These are phyloP conservation scores for Vireo griseus DNA, from an alignment of 2,797 vertebrate genomes.

Conservation along the genomic window DNA sequence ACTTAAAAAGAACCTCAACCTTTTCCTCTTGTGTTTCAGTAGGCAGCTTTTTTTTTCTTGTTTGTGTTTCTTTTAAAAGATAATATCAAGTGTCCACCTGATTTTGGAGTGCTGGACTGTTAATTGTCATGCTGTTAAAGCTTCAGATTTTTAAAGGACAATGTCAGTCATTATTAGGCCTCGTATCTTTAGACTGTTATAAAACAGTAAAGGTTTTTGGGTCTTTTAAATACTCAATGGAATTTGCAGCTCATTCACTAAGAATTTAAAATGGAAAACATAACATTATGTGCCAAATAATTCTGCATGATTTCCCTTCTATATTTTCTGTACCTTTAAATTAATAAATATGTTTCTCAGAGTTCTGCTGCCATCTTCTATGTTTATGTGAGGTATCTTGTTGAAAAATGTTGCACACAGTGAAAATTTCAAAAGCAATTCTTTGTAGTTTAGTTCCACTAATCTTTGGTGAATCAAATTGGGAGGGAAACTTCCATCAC, in stretches of 20 bases:
- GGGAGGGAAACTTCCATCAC: neutral
- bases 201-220: neutral
- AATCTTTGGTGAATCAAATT: neutral
- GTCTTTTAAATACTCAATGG: neutral
- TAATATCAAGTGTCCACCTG: neutral
- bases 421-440: neutral
- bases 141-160: neutral
- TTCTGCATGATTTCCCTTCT: neutral
- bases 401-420: neutral
- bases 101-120: neutral
- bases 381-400: neutral
- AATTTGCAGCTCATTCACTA: neutral
- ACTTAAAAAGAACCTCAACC: neutral
- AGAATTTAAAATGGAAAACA: neutral
- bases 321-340: neutral
- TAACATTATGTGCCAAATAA: neutral
- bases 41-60: neutral
- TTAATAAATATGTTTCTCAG: constrained; percentile 6
- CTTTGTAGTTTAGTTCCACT: neutral
- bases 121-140: neutral
- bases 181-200: neutral
- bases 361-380: neutral
- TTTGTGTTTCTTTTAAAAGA: neutral
- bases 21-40: neutral
- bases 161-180: neutral